A percentile compares a stretch with the other conserved stretches of the same genome.
Evolutionary conservation across 1,140 invertebrate species (phyloP).

Genomic region (Lerema accius): DNA sequence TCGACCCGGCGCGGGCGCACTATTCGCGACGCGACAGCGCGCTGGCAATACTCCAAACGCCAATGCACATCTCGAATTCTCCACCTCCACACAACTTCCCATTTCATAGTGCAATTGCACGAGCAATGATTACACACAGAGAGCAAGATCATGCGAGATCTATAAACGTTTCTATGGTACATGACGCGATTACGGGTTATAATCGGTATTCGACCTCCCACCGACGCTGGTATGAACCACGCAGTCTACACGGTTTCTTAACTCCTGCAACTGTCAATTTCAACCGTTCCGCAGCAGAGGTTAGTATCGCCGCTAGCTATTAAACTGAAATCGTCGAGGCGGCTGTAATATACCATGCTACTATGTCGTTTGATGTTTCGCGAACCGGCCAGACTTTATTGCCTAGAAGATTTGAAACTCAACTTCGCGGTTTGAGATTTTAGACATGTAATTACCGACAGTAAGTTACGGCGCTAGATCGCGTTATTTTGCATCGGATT

Average conservation of each 20-base stretch:
- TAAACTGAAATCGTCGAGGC: constrained; percentile 17
- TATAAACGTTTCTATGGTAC: too few relatives aligned
- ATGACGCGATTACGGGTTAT: too few relatives aligned
- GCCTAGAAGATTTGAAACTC: constrained; percentile 3
- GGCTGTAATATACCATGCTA: constrained; percentile 9
- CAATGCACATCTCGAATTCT: constrained; percentile 45
- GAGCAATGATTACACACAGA: neutral
- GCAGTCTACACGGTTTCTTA: too few relatives aligned
- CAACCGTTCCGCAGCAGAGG: constrained; percentile 3
- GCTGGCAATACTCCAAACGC: constrained; percentile 59
- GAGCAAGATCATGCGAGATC: too few relatives aligned
- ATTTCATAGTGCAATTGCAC: neutral
- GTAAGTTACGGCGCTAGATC: neutral
- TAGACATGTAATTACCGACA: neutral
- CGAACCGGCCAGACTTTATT: neutral
- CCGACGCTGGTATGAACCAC: too few relatives aligned
- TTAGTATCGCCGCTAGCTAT: constrained; percentile 4
- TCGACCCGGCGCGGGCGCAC: constrained; percentile 55
- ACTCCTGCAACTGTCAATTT: constrained; percentile 8
- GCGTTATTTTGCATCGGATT: neutral
- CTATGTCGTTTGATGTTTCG: constrained; percentile 20
- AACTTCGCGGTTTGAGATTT: constrained; percentile 1
- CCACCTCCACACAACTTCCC: constrained; percentile 19
- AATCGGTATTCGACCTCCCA: too few relatives aligned
- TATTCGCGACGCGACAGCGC: constrained; percentile 49